A percentile compares a stretch with the other conserved stretches of the same genome.
phyloP scores from a whole-genome alignment of 2,888 invertebrate genomes.

The Micoletzkya japonica region DNA sequence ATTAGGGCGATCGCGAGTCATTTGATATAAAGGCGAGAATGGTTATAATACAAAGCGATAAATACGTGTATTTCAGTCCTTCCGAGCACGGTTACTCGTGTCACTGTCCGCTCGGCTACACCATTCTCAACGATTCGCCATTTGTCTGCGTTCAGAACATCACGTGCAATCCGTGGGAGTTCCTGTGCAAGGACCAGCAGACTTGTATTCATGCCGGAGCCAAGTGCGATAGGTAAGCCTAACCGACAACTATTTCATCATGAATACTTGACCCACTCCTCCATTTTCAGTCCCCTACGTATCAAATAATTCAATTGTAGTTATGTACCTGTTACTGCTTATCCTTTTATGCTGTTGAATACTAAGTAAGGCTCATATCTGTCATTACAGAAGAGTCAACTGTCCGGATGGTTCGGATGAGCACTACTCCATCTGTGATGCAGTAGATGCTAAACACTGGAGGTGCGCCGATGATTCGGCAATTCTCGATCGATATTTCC shows the following conservation, averaged over 20 bases:
- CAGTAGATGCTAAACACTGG: background rate
- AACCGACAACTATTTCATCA: too few relatives aligned
- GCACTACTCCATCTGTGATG: background rate
- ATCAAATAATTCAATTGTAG: too few relatives aligned
- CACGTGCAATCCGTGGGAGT: conserved; percentile 38
- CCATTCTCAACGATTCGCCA: conserved; percentile 12
- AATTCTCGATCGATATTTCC: conserved; percentile 12
- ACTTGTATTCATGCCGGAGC: conserved; percentile 38
- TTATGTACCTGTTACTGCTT: too few relatives aligned
- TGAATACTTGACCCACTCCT: too few relatives aligned
- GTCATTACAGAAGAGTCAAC: conserved; percentile 15
- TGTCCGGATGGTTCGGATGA: conserved; percentile 27
- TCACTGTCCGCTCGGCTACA: conserved; percentile 20
- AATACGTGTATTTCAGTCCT: conserved; percentile 12
- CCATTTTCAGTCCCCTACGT: too few relatives aligned
- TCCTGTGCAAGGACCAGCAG: conserved; percentile 35
- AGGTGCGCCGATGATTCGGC: background rate
- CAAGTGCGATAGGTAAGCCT: conserved; percentile 33
- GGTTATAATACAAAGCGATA: too few relatives aligned
- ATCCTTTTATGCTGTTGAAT: too few relatives aligned
- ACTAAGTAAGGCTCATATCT: too few relatives aligned
- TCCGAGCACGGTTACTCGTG: conserved; percentile 19
- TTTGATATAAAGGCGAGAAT: too few relatives aligned
- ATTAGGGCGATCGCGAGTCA: too few relatives aligned
- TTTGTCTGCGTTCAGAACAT: conserved; percentile 34